Evolutionary conservation across 1,140 invertebrate species (phyloP), one percentile per base, ranked within the genome.

Genomic region (Tetragnatha versicolor): DNA sequence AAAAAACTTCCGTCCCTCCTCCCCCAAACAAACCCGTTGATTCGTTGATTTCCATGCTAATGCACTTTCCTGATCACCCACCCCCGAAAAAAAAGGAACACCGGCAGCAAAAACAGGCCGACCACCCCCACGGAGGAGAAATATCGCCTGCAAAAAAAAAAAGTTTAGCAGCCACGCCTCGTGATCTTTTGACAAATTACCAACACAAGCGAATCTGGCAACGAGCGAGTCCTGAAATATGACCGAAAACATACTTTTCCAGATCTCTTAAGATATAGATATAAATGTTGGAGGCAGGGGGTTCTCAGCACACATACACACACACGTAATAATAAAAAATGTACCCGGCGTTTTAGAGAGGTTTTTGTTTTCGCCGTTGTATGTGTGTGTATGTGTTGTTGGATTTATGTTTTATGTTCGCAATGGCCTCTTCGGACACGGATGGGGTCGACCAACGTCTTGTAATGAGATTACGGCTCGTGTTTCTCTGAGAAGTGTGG

Each of bases 161-260:
- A 72, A 72, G 51, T 72, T 60, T 60, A 72, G 22, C 53, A 51
- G 69, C 45, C 31, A 58, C 55, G 70, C 70, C 70, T 63, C 35
- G n/a, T 75, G 53, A 75, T 75, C 70, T 75, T 27, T 63, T 75
- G 70, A 75, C 42, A 75, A 75, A 75, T 55, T 39, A 75, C 58
- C 42, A 61, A 39, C 39, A 20, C 22, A 29, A 61, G 25, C 25
- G 29, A 47, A 75, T 47, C 55, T 63, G 70, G 70, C 70, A 75
- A 75, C 12, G 70, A 33, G 55, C 63, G 55, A 61, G 70, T 14
- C 58, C 63, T 75, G 70, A 75, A 75, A 75, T 55, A 75, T 75
- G 70, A 75, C 70, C 70, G 12, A 47, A 55, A 61, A 55, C 70
- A 55, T 75, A 61, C 35, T 31, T 47, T 75, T 75, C 42, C 31